Evolutionary conservation across 2,888 invertebrate species (phyloP).

Genomic region (Cancer borealis): DNA sequence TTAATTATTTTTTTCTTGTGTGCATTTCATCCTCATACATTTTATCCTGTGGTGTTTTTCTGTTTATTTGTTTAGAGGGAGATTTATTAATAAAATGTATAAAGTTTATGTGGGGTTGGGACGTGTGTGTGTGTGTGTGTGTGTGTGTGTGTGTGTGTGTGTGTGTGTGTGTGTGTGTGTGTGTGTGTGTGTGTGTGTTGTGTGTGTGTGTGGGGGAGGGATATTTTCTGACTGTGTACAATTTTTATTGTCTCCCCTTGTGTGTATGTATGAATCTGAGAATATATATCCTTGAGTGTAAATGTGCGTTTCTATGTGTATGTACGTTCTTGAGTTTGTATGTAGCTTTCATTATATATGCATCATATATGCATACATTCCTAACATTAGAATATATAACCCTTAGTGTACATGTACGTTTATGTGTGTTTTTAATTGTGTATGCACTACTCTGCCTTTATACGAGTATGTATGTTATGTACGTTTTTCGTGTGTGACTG

Average conservation of each 20-base stretch:
- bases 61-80: neutral
- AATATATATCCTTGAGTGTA: neutral
- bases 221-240: neutral
- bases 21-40: neutral
- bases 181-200: neutral
- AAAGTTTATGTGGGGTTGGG: neutral
- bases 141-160: slow-evolving; percentile 20
- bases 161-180: slow-evolving; percentile 20
- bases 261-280: neutral
- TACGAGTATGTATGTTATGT: neutral
- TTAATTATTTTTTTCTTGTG: neutral
- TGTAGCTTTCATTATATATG: neutral
- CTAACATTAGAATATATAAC: neutral
- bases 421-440: neutral
- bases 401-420: neutral
- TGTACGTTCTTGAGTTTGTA: neutral
- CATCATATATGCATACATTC: neutral
- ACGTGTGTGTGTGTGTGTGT: neutral
- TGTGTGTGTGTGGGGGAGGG: neutral
- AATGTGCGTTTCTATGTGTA: neutral
- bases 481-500: neutral
- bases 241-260: neutral
- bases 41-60: neutral
- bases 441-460: neutral
- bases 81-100: neutral